These are phyloP conservation scores for Erythrocercus mccallii DNA, from an alignment of 2,113 vertebrate species.

Conservation along the genomic window DNA sequence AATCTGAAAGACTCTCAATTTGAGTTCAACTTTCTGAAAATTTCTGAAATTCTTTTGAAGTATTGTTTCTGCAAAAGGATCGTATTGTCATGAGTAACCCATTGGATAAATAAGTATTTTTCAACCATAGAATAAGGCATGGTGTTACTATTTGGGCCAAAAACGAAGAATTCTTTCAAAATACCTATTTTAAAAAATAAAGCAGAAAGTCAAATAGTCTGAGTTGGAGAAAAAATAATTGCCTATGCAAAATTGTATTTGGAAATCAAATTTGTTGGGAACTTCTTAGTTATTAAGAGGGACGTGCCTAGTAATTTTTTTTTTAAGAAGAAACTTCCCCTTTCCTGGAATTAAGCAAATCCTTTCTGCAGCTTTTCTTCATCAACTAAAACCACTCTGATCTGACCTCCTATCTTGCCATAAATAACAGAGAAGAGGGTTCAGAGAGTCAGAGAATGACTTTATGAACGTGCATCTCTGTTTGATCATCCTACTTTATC, in stretches of 20 bases:
- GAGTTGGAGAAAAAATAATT: neutral
- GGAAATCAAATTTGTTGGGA: neutral
- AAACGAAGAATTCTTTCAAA: neutral
- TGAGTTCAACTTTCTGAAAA: neutral
- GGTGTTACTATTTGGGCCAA: neutral
- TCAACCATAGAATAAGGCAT: neutral
- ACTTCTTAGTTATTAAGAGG: neutral
- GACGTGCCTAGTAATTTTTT: neutral
- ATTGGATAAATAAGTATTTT: neutral
- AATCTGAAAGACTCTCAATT: neutral
- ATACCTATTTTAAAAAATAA: neutral
- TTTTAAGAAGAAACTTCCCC: neutral
- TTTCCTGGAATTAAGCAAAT: slow-evolving; percentile 44
- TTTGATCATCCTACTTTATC: slow-evolving; percentile 24
- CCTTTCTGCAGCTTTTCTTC: slow-evolving; percentile 26
- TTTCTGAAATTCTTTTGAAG: neutral
- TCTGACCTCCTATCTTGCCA: neutral
- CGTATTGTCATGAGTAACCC: neutral
- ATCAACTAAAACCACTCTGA: slow-evolving; percentile 2
- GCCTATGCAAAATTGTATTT: neutral
- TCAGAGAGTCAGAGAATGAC: slow-evolving; percentile 31
- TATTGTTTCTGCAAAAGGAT: neutral
- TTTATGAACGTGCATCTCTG: slow-evolving; percentile 33
- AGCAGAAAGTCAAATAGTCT: neutral
- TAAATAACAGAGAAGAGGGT: slow-evolving; percentile 23